Evolutionary conservation across 2,797 vertebrate genomes (phyloP).

Genomic region (Hypotaenidia philippensis): DNA sequence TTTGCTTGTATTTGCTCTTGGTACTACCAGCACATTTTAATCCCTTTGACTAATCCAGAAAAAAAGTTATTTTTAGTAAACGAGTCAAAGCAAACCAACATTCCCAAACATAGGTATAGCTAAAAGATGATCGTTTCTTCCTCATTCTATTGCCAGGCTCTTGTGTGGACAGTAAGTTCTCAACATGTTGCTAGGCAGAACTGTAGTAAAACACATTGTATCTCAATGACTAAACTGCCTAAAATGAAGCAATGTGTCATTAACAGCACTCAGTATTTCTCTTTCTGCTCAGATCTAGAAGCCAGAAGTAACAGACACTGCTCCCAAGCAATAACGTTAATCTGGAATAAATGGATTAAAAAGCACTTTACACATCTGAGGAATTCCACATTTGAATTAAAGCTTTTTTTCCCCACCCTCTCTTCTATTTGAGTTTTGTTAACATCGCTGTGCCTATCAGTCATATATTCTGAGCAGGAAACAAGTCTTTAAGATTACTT

Average conservation of each 20-base stretch:
- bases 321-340: background rate
- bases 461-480: background rate
- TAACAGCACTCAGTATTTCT: background rate
- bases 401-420: background rate
- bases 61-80: constrained; percentile 44
- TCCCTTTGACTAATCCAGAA: constrained; percentile 10
- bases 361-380: background rate
- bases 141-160: constrained; percentile 27
- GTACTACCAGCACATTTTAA: constrained; percentile 29
- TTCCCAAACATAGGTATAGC: constrained; percentile 43
- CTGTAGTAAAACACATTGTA: constrained; percentile 21
- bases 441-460: background rate
- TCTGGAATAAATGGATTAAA: background rate
- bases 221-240: constrained; percentile 1
- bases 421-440: background rate
- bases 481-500: background rate
- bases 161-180: background rate
- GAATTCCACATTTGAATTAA: background rate
- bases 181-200: constrained; percentile 54
- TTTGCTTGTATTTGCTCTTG: background rate
- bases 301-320: background rate
- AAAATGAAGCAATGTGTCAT: background rate
- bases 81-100: constrained; percentile 10
- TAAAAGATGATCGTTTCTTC: constrained; percentile 2
- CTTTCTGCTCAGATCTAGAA: background rate